Conservation (phyloP, 2,797 vertebrate species). For the Gymnocypris eckloni region DNA sequence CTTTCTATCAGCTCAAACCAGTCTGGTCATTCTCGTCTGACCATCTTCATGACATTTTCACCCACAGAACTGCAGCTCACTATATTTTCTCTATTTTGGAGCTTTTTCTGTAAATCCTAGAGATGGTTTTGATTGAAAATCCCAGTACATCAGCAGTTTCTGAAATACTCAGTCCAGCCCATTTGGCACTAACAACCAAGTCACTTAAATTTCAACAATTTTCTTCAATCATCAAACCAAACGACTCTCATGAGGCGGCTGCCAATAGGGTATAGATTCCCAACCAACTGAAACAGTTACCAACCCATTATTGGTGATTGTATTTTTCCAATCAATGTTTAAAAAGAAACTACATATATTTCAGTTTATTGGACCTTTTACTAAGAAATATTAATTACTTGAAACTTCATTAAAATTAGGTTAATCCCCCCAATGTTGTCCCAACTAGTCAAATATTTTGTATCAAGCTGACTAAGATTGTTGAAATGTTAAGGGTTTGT, state of each 20-base stretch:
- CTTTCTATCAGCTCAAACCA: too few relatives aligned
- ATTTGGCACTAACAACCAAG: too few relatives aligned
- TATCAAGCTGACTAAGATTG: background rate
- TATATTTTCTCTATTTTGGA: too few relatives aligned
- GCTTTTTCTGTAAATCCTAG: too few relatives aligned
- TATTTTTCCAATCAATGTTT: background rate
- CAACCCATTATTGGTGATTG: background rate
- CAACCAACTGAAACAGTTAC: background rate
- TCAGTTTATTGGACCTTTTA: background rate
- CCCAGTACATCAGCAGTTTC: too few relatives aligned
- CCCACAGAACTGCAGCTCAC: too few relatives aligned
- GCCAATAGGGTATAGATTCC: conserved; percentile 3
- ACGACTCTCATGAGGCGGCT: background rate
- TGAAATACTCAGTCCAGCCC: too few relatives aligned
- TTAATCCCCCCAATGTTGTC: background rate
- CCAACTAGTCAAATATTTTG: background rate
- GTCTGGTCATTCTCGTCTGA: too few relatives aligned
- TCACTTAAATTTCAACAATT: too few relatives aligned
- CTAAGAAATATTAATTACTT: background rate
- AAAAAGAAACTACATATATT: background rate
- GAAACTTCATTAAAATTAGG: background rate
- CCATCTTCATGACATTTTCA: too few relatives aligned
- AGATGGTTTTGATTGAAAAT: too few relatives aligned
- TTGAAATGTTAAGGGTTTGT: background rate
- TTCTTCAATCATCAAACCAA: background rate